Evolutionary conservation across 2,888 invertebrate species (phyloP).

Genomic region (Glomeris marginata): DNA sequence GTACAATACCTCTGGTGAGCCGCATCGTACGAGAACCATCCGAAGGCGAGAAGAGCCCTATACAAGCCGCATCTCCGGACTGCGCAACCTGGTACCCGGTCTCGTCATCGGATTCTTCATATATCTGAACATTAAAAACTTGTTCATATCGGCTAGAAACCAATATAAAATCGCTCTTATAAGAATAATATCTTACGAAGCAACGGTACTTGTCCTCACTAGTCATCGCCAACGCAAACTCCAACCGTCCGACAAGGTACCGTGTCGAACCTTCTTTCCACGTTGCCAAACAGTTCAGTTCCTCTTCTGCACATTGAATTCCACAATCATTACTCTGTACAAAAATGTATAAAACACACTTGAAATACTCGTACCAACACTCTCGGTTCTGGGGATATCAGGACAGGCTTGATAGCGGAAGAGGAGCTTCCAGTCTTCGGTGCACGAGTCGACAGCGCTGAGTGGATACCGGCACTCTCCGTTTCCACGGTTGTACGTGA

Average conservation of each 20-base stretch:
- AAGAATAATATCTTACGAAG: slow-evolving; percentile 11
- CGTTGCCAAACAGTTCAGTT: slow-evolving; percentile 14
- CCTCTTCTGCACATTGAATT: slow-evolving; percentile 9
- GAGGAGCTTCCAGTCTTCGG: slow-evolving; percentile 74
- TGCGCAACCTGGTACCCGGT: slow-evolving; percentile 30
- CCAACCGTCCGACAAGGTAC: slow-evolving; percentile 14
- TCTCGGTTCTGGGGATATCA: slow-evolving; percentile 77
- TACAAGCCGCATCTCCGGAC: slow-evolving; percentile 30
- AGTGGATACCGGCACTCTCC: slow-evolving; percentile 78
- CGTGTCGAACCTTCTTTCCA: slow-evolving; percentile 16
- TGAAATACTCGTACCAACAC: slow-evolving; percentile 48
- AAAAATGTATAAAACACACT: neutral
- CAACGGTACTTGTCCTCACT: slow-evolving; percentile 16
- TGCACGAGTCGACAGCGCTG: slow-evolving; percentile 85
- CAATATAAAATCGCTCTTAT: neutral
- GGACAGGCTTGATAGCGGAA: slow-evolving; percentile 89
- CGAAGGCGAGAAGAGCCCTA: slow-evolving; percentile 61
- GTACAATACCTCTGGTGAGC: slow-evolving; percentile 61
- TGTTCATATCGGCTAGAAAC: slow-evolving; percentile 9
- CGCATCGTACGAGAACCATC: slow-evolving; percentile 75
- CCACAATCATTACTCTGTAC: neutral
- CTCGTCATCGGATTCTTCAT: slow-evolving; percentile 62
- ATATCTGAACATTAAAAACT: slow-evolving; percentile 12
- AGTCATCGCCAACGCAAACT: slow-evolving; percentile 11
- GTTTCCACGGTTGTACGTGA: slow-evolving; percentile 81